Evolutionary conservation across 1,140 invertebrate species (phyloP).

Genomic region (Pseudomyrmex cubaensis): DNA sequence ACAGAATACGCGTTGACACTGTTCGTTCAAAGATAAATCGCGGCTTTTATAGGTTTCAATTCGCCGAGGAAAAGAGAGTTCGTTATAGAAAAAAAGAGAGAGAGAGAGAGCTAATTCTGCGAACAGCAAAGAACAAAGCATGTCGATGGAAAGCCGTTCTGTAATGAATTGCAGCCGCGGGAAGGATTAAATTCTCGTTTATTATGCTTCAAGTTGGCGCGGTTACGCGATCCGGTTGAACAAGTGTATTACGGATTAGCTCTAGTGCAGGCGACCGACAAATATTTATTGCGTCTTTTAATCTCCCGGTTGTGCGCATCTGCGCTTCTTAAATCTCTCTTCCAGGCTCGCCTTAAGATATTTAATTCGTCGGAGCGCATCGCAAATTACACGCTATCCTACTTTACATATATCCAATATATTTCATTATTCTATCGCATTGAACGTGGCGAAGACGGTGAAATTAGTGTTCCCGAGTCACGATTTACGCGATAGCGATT

Average conservation of each 20-base stretch:
- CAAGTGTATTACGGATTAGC: conserved; percentile 44
- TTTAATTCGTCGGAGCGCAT: conserved; percentile 44
- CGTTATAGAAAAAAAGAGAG: background rate
- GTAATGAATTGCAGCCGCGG: conserved; percentile 32
- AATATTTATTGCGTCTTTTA: conserved; percentile 50
- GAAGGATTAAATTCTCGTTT: conserved; percentile 36
- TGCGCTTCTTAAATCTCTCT: conserved; percentile 53
- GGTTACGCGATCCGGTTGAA: conserved; percentile 37
- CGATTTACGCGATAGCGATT: conserved; percentile 55
- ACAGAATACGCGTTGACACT: conserved; percentile 38
- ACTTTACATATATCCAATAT: conserved; percentile 25
- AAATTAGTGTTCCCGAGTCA: conserved; percentile 55
- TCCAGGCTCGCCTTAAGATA: conserved; percentile 13
- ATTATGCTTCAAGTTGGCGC: conserved; percentile 34
- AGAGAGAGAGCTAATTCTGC: conserved; percentile 29
- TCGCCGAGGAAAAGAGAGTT: conserved; percentile 1
- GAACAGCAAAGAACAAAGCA: conserved; percentile 56
- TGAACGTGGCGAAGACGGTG: conserved; percentile 36
- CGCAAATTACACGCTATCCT: conserved; percentile 25
- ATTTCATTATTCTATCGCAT: conserved; percentile 59
- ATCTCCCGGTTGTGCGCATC: conserved; percentile 35
- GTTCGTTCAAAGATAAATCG: conserved; percentile 63
- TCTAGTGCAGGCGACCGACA: conserved; percentile 13
- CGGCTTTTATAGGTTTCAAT: conserved; percentile 60
- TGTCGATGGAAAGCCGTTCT: conserved; percentile 40